These are phyloP conservation scores for Phaedon cochleariae DNA, from an alignment of 2,888 invertebrate species.

Conservation along the genomic window DNA sequence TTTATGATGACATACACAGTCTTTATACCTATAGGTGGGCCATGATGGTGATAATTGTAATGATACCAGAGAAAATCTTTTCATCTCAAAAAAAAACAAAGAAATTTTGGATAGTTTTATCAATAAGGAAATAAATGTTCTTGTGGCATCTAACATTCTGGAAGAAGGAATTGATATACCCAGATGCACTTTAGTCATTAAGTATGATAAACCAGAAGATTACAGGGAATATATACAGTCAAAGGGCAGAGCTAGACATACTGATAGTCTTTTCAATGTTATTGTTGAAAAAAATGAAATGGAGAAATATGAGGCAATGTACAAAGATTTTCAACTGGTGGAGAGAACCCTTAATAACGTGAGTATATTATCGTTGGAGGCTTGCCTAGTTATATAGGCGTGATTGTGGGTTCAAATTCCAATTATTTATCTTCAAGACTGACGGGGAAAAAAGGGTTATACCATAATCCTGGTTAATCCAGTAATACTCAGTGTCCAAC, in stretches of 20 bases:
- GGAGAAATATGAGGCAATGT: constrained; percentile 54
- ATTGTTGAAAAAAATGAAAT: constrained; percentile 61
- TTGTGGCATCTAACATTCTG: constrained; percentile 81
- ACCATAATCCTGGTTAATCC: no score
- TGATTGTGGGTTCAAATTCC: no score
- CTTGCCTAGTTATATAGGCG: no score
- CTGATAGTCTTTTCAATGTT: constrained; percentile 69
- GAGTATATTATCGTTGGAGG: no score
- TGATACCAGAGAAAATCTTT: constrained; percentile 66
- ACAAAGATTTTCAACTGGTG: constrained; percentile 58
- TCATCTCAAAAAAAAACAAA: constrained; percentile 63
- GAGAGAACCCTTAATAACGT: constrained; percentile 67
- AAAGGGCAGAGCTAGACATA: constrained; percentile 85
- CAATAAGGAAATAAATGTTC: constrained; percentile 69
- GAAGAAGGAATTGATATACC: constrained; percentile 92
- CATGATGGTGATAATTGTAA: constrained; percentile 68
- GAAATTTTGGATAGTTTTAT: constrained; percentile 67
- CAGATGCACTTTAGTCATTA: constrained; percentile 80
- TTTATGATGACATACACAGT: no score
- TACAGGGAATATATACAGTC: constrained; percentile 88
- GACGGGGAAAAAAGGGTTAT: no score
- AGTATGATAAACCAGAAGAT: constrained; percentile 75
- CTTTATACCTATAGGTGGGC: constrained; percentile 66
- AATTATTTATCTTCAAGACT: no score
- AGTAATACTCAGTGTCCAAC: no score